Conservation (phyloP, 2,888 invertebrate genomes). For the Brenthis daphne region DNA sequence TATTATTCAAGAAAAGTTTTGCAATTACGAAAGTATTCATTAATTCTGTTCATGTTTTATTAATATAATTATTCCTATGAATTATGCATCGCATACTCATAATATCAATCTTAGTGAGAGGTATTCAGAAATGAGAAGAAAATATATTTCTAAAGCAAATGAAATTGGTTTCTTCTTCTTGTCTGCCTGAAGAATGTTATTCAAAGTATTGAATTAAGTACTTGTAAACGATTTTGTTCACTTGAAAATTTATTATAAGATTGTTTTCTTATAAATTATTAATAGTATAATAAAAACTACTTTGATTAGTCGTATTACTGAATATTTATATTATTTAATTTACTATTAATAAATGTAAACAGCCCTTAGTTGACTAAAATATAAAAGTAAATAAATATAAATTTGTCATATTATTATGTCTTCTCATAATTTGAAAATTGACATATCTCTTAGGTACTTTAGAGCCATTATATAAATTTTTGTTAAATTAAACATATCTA, state of each 20-base stretch:
- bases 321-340: too few species aligned
- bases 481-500: too few species aligned
- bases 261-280: not conserved
- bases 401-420: too few species aligned
- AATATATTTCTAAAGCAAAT: slow-evolving; percentile 18
- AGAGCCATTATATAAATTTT: too few species aligned
- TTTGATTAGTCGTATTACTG: too few species aligned
- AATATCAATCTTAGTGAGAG: slow-evolving; percentile 28
- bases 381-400: too few species aligned
- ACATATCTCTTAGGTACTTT: too few species aligned
- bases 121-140: slow-evolving; percentile 19
- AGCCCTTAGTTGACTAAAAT: too few species aligned
- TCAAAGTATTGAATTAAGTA: slow-evolving; percentile 2
- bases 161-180: slow-evolving; percentile 21
- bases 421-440: too few species aligned
- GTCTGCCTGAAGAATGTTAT: slow-evolving; percentile 14
- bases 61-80: slow-evolving; percentile 32
- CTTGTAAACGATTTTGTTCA: slow-evolving; percentile 1
- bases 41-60: slow-evolving; percentile 33
- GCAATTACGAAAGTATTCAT: slow-evolving; percentile 27
- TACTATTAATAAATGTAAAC: too few species aligned
- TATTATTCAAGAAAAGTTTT: slow-evolving; percentile 13
- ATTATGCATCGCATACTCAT: slow-evolving; percentile 28
- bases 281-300: too few species aligned
- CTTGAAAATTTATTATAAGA: not conserved